A percentile compares a stretch with the other conserved stretches of the same genome.
phyloP scores from a whole-genome alignment of 2,113 vertebrate genomes.

The Cercocebus atys region DNA sequence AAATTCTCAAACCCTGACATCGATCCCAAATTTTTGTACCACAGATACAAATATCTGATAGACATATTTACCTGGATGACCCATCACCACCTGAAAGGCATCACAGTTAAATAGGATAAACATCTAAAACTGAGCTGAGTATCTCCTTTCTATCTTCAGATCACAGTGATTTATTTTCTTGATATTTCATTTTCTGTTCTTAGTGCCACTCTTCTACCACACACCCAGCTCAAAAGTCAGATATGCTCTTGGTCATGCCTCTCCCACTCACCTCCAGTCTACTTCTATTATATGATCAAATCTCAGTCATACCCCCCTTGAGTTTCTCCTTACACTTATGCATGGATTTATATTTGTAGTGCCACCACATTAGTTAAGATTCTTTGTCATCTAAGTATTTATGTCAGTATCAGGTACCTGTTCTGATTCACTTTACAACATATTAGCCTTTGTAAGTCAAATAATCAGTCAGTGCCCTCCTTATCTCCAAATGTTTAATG shows the following conservation, averaged over 20 bases:
- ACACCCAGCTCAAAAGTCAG: not conserved
- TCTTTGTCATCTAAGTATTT: not conserved
- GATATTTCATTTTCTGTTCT: not conserved
- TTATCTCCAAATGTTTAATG: not conserved
- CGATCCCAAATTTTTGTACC: not conserved
- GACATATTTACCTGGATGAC: not conserved
- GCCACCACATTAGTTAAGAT: not conserved
- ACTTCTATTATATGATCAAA: not conserved
- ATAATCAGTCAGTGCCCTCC: not conserved
- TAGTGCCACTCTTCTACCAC: too few relatives aligned
- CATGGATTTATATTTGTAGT: not conserved
- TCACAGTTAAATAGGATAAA: not conserved
- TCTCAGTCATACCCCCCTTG: not conserved
- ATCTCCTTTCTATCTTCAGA: not conserved
- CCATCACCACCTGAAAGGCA: not conserved
- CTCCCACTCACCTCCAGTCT: not conserved
- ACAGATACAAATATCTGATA: not conserved
- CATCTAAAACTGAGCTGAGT: not conserved
- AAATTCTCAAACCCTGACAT: not conserved
- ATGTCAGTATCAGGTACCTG: not conserved
- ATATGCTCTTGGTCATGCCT: not conserved
- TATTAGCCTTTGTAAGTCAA: not conserved
- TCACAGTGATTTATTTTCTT: not conserved
- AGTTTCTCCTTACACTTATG: accelerated
- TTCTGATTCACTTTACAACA: not conserved